Base-by-base conservation (phyloP, 2,797 vertebrate species). In the Crenuchus spilurus region DNA sequence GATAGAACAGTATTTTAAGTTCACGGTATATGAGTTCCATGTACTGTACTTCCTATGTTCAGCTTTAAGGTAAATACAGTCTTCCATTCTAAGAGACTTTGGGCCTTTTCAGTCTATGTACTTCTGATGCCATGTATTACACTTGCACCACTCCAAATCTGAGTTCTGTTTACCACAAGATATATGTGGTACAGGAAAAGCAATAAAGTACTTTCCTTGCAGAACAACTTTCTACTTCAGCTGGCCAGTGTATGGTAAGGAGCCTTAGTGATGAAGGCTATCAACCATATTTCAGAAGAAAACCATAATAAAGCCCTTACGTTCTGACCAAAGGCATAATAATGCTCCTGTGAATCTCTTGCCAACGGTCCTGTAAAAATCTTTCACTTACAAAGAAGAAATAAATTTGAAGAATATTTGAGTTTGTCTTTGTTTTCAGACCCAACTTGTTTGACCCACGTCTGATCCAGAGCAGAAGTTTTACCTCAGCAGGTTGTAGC, bases 401-500 rank as follows among this genome's bases (percentile, higher is more conserved):
- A 30, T 55, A 11, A n/a, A n/a, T 1, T 46, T 70, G 33, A 13
- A n/a, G 44, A 41, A 72, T 18, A 39, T 33, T 6, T 1, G 8
- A 6, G 16, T 60, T 49, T n/a, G 49, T 62, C 33, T 61, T 49
- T 6, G 28, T n/a, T 28, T 8, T 33, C 28, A 44, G 37, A n/a
- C n/a, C n/a, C n/a, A n/a, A n/a, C n/a, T n/a, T n/a, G n/a, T 31
- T 35, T 30, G 14, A 44, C 54, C 22, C 24, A 18, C 8, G 61
- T 14, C 20, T 67, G 22, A 48, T 33, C 54, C 7, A 14, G 57
- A 31, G 74, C 65, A 54, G 57, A 70, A 1, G 13, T 18, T 42
- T 52, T 52, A 49, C 18, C 55, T 69, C 39, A 16, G 74, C 66
- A 13, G 49, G 74, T 57, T 70, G 39, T 24, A 48, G 67, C 67